phyloP scores from a whole-genome alignment of 2,888 invertebrate genomes.

The Helleia helle region DNA sequence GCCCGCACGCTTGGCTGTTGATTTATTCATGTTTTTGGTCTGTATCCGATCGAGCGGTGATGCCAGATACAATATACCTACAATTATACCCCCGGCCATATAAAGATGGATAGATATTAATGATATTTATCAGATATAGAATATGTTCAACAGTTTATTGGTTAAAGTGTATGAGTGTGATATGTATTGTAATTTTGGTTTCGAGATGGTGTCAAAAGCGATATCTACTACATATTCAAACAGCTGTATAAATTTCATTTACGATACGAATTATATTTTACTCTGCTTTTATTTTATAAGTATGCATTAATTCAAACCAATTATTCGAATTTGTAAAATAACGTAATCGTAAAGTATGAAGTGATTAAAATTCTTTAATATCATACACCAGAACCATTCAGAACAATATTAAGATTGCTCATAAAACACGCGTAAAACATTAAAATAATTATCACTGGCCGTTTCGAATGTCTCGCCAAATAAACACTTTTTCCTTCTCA shows the following conservation, averaged over 20 bases:
- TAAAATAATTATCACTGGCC: conserved; percentile 3
- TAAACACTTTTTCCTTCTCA: conserved; percentile 7
- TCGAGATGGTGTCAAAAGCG: too few relatives aligned
- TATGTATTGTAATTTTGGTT: too few relatives aligned
- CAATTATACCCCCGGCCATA: not conserved
- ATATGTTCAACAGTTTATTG: too few relatives aligned
- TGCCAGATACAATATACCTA: not conserved
- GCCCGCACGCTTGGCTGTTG: conserved; percentile 13
- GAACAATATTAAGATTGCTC: conserved; percentile 6
- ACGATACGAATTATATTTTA: too few relatives aligned
- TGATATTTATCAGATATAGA: too few relatives aligned
- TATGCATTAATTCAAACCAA: too few relatives aligned
- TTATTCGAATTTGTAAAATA: too few relatives aligned
- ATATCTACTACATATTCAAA: too few relatives aligned
- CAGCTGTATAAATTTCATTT: too few relatives aligned
- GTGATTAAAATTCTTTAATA: conserved; percentile 3
- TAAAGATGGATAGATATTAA: not conserved
- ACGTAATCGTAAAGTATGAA: not conserved
- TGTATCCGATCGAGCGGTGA: conserved; percentile 5
- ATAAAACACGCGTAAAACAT: conserved; percentile 8
- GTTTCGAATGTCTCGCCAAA: conserved; percentile 6
- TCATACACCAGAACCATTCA: not conserved
- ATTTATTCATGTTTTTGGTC: conserved; percentile 11
- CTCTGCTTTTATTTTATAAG: too few relatives aligned
- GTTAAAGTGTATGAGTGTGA: too few relatives aligned